Base-by-base conservation (phyloP, 2,113 vertebrate genomes). In the Salvelinus sp. region DNA sequence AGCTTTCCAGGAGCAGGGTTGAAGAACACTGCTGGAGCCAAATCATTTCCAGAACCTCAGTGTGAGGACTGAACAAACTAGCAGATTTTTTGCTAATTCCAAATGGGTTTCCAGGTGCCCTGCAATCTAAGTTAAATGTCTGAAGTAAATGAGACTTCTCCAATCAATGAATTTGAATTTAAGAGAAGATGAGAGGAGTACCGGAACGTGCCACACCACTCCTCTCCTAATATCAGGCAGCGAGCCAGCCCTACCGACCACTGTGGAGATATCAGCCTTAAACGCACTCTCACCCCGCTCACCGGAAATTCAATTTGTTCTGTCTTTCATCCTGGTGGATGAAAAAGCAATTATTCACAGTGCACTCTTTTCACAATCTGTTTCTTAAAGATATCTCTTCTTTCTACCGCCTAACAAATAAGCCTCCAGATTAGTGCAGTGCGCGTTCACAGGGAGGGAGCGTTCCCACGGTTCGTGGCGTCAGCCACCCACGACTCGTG, bases 261-360 rank as follows among this genome's bases (percentile, higher is more conserved):
- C 85, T 81, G 85, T 86, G 80, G 76, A 88, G 86, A 92, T 88
- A 87, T 89, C 88, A 84, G 90, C 88, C 50, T 89, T 90, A 91
- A 92, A 91, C 67, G 79, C 83, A 65, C 84, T 91, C 88, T 91
- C 88, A 86, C 88, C 85, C 79, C 71, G 85, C 76, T 84, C 84
- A 86, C 83, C 80, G 85, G 91, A 91, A 90, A 93, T 92, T 92
- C 90, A 92, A 93, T 93, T 92, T 92, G 91, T 90, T 92, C 90
- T 85, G 75, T 92, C 33, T 33, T 33, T 33, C 92, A 92, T 88
- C 86, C 75, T 13, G 82, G 14, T 54, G 87, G 90, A 92, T 91
- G 87, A 93, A 92, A 92, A 91, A 91, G 88, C 89, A 92, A 92
- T 93, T 92, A 92, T 92, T 92, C 90, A 91, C 90, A 91, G 90